Percentiles rank a stretch among this genome's conserved stretches.
phyloP scores from a whole-genome alignment of 2,888 invertebrate genomes.

The Nemotelus nigrinus region DNA sequence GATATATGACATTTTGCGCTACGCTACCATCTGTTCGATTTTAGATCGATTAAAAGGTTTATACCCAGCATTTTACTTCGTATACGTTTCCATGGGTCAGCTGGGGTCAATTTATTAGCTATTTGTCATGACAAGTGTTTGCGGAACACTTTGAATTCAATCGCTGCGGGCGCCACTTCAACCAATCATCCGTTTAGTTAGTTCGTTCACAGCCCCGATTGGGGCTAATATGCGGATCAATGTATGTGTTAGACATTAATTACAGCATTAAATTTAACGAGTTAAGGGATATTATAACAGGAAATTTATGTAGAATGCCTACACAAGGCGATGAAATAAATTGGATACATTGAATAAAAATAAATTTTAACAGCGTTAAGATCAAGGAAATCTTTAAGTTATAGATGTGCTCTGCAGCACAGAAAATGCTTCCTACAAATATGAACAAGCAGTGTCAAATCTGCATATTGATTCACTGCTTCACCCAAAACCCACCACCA shows the following conservation, averaged over 20 bases:
- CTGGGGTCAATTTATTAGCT: conserved; percentile 39
- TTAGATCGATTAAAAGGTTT: conserved; percentile 10
- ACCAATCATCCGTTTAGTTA: not conserved
- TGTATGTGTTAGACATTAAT: conserved; percentile 9
- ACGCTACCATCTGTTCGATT: conserved; percentile 9
- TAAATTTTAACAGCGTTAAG: too few relatives aligned
- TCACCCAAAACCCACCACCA: too few relatives aligned
- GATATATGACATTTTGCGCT: not conserved
- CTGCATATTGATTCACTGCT: too few relatives aligned
- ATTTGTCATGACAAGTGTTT: conserved; percentile 43
- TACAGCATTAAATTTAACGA: conserved; percentile 41
- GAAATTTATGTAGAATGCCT: too few relatives aligned
- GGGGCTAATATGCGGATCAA: not conserved
- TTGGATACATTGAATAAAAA: too few relatives aligned
- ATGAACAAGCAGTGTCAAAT: too few relatives aligned
- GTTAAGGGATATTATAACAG: not conserved
- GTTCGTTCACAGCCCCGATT: too few relatives aligned
- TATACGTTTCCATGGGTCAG: conserved; percentile 32
- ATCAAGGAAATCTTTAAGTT: too few relatives aligned
- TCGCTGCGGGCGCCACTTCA: conserved; percentile 41
- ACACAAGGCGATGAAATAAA: too few relatives aligned
- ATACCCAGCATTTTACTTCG: not conserved
- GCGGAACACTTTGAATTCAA: conserved; percentile 35
- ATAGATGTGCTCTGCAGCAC: too few relatives aligned
- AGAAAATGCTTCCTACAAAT: too few relatives aligned